Evolutionary conservation across 2,113 vertebrate genomes (phyloP).

Genomic region (Eptesicus fuscus): DNA sequence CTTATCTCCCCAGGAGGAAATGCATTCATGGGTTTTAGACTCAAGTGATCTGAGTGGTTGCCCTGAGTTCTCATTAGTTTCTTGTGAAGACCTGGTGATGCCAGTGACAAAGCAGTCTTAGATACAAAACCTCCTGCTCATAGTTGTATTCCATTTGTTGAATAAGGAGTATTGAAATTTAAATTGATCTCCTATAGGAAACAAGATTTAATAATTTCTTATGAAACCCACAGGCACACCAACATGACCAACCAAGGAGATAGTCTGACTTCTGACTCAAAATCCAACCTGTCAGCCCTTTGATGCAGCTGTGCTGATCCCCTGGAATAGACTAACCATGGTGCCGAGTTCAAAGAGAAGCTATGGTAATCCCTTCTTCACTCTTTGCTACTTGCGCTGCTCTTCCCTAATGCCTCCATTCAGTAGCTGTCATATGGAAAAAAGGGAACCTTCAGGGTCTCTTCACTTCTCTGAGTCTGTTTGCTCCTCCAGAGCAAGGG

Average conservation of each 20-base stretch:
- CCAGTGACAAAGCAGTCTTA: neutral
- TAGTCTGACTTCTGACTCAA: neutral
- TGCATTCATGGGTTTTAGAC: neutral
- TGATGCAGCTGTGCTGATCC: accelerated
- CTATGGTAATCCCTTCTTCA: accelerated
- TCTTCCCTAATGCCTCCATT: neutral
- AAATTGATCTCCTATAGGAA: neutral
- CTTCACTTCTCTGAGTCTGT: neutral
- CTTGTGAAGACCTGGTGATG: neutral
- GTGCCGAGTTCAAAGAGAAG: neutral
- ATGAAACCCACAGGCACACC: neutral
- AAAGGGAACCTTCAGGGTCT: accelerated
- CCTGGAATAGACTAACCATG: too few species aligned
- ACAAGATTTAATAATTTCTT: neutral
- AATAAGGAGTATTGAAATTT: neutral
- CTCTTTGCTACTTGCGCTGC: neutral
- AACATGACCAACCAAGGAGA: neutral
- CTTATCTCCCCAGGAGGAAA: neutral
- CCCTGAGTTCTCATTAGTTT: neutral
- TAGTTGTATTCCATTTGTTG: neutral
- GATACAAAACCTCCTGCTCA: neutral
- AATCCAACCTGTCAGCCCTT: neutral
- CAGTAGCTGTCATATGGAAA: neutral
- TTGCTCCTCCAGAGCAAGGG: neutral
- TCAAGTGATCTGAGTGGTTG: neutral